Evolutionary conservation across 2,113 vertebrate species (phyloP).

Genomic region (Osmerus eperlanus): DNA sequence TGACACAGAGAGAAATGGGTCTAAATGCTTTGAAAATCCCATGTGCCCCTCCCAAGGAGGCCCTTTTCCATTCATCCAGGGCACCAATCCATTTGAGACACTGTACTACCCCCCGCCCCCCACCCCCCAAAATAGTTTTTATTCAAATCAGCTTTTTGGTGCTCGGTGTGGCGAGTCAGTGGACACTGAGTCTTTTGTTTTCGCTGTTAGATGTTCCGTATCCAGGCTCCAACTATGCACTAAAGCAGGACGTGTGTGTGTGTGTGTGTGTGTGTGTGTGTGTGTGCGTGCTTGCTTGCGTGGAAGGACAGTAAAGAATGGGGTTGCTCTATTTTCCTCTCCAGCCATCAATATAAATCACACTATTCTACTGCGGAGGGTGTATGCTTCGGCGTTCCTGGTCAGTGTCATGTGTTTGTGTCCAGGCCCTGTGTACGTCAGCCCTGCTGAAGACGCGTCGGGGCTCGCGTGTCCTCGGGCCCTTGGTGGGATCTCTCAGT

Average conservation of each 20-base stretch:
- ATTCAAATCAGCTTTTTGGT: slow-evolving; percentile 48
- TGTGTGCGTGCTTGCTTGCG: slow-evolving; percentile 7
- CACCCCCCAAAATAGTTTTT: slow-evolving; percentile 29
- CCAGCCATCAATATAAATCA: slow-evolving; percentile 45
- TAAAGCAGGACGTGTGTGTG: slow-evolving; percentile 30
- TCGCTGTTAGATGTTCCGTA: slow-evolving; percentile 54
- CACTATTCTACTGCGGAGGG: background rate
- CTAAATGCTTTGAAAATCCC: background rate
- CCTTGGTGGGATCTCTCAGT: background rate
- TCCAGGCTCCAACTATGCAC: slow-evolving; percentile 47
- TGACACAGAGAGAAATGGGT: background rate
- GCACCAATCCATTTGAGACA: slow-evolving; percentile 31
- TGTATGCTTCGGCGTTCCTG: background rate
- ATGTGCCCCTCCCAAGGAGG: slow-evolving; percentile 16
- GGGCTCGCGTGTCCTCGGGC: slow-evolving; percentile 1
- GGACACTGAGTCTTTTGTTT: slow-evolving; percentile 67
- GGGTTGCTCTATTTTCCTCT: slow-evolving; percentile 51
- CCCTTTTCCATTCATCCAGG: slow-evolving; percentile 19
- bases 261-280: slow-evolving; percentile 46
- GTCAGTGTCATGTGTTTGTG: slow-evolving; percentile 13
- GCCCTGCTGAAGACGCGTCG: slow-evolving; percentile 25
- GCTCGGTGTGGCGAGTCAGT: slow-evolving; percentile 25
- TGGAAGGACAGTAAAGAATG: slow-evolving; percentile 55
- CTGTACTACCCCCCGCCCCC: slow-evolving; percentile 30
- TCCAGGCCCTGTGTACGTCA: slow-evolving; percentile 19